Evolutionary conservation across 1,140 invertebrate species (phyloP), one percentile per base, ranked within the genome.

Genomic region (Megathymus violae): DNA sequence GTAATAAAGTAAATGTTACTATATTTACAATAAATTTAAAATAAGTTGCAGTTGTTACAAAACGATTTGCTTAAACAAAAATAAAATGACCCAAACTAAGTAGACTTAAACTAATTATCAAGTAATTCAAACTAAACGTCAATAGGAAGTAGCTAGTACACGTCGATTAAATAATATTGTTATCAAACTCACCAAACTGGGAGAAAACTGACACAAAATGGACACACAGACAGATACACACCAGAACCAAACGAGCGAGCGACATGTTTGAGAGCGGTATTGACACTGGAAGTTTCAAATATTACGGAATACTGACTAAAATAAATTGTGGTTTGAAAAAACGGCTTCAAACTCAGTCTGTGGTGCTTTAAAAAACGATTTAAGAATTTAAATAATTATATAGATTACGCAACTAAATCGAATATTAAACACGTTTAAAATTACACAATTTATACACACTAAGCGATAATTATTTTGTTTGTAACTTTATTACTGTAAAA

Each of bases 151-250:
- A 6, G 13, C 41, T 54, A 54, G 17, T 41, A 2, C n/a, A 16
- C 27, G 44, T 15, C 13, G 13, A 15, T 43, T 10, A 10, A 56
- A 41, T 56, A 43, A 56, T 41, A 41, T 9, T n/a, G n/a, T 43
- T 56, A 31, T 56, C 22, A 4, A 17, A 85, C 80, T 85, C 25
- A 85, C 82, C 79, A 44, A 80, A 83, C 51, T 85, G 82, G 40
- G 76, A 74, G 2, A 69, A 64, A 22, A 80, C 81, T 46, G 61
- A 27, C 56, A 11, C 41, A 13, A 46, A 10, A 44, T 71, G 65
- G 9, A 80, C 61, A 70, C 65, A 76, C 56, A 80, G 58, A 74
- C 62, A 74, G 40, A 73, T 48, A 75, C 73, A 77, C 31, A 82
- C 50, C 44, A 71, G 44, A 46, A 62, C 15, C 44, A 52, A 27